A percentile compares a stretch with the other conserved stretches of the same genome.
Conservation (phyloP, 2,797 vertebrate species). For the Phrynocephalus guinanensis region DNA sequence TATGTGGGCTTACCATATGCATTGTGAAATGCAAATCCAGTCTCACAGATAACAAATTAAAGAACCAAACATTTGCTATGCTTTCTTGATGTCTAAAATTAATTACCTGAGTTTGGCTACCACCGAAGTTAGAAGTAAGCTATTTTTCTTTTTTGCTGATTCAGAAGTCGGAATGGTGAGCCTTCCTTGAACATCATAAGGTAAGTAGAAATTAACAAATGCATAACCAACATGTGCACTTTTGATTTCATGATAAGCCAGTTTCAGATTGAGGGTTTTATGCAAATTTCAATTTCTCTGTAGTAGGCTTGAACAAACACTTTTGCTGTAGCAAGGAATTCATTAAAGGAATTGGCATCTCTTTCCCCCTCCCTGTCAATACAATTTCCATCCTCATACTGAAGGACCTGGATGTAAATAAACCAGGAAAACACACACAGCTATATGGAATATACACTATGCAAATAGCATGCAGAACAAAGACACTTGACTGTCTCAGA, state of each 20-base stretch:
- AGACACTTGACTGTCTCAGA: conserved; percentile 25
- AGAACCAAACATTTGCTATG: background rate
- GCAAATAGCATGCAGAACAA: conserved; percentile 47
- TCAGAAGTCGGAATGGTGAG: background rate
- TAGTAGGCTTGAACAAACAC: conserved; percentile 15
- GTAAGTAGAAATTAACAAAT: conserved; percentile 7
- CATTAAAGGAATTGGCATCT: conserved; percentile 34
- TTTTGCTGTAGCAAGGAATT: background rate
- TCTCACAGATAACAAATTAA: background rate
- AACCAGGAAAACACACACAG: background rate
- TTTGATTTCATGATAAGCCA: conserved; percentile 3
- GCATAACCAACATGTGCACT: too few relatives aligned
- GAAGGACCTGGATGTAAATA: conserved; percentile 12
- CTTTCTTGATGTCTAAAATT: background rate
- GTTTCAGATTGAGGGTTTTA: conserved; percentile 1
- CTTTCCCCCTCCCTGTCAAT: conserved; percentile 14
- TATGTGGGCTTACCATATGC: background rate
- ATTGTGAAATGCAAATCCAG: background rate
- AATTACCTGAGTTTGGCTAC: background rate
- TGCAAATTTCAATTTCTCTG: conserved; percentile 28
- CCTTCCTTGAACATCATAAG: background rate
- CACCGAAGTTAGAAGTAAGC: background rate
- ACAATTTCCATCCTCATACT: conserved; percentile 13
- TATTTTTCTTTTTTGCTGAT: background rate
- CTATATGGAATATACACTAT: background rate